Percentiles rank a stretch among this genome's conserved stretches.
Evolutionary conservation across 2,888 invertebrate species (phyloP).

Genomic region (Phengaris alcon): DNA sequence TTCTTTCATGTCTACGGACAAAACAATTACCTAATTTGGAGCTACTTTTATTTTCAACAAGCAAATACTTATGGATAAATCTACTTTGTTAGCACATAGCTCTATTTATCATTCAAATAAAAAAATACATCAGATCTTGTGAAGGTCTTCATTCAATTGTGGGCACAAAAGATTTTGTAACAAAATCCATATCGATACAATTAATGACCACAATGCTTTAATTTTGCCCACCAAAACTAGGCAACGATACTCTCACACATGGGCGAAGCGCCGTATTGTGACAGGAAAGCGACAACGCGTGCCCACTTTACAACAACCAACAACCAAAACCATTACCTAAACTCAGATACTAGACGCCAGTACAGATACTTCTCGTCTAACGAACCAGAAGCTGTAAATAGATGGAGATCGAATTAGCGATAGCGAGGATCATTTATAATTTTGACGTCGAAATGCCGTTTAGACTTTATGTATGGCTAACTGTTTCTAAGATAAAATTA

Average conservation of each 20-base stretch:
- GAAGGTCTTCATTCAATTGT: too few species aligned
- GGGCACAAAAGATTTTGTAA: too few species aligned
- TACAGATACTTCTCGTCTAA: not conserved
- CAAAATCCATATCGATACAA: too few species aligned
- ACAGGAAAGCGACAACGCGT: not conserved
- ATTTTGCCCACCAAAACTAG: not conserved
- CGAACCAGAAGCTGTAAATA: conserved; percentile 14
- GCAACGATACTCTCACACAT: not conserved
- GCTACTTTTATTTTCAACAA: not conserved
- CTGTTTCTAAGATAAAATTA: conserved; percentile 11
- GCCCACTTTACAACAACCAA: conserved; percentile 3
- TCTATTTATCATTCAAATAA: too few species aligned
- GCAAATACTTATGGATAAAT: not conserved
- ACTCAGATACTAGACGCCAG: not conserved
- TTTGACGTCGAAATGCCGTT: conserved; percentile 5
- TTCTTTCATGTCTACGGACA: not conserved
- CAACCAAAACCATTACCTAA: not conserved
- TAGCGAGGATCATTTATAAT: conserved; percentile 12
- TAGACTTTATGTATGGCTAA: conserved; percentile 18
- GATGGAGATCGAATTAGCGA: conserved; percentile 14
- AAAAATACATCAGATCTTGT: not conserved
- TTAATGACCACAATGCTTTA: not conserved
- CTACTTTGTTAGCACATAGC: not conserved
- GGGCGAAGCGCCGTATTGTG: conserved; percentile 2
- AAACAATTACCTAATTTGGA: not conserved